Evolutionary conservation across 2,797 vertebrate species (phyloP).

Genomic region (Enteromius treurensis): DNA sequence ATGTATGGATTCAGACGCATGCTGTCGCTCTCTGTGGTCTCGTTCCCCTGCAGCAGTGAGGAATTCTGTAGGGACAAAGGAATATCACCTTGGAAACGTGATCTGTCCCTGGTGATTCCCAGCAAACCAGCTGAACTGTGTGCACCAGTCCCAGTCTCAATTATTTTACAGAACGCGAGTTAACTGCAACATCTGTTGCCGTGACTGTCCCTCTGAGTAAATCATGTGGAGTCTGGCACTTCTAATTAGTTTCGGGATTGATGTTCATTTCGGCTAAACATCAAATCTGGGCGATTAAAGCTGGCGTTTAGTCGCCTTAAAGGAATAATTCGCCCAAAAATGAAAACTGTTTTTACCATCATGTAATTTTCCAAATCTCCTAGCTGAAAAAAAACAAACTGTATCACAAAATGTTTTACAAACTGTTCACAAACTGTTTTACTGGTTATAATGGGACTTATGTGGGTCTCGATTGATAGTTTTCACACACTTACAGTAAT

Average conservation of each 20-base stretch:
- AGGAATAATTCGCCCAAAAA: conserved; percentile 30
- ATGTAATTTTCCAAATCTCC: too few species aligned
- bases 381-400: too few species aligned
- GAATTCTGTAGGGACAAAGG: conserved; percentile 74
- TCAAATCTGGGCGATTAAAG: conserved; percentile 35
- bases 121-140: conserved; percentile 30
- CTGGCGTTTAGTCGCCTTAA: conserved; percentile 21
- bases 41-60: conserved; percentile 74
- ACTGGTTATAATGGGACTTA: neutral
- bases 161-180: conserved; percentile 68
- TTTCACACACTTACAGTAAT: neutral
- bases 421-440: neutral
- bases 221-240: conserved; percentile 54
- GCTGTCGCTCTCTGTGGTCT: conserved; percentile 70
- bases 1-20: conserved; percentile 81
- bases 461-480: neutral
- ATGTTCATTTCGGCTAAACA: conserved; percentile 50
- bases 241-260: conserved; percentile 53
- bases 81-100: conserved; percentile 51
- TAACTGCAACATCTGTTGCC: conserved; percentile 69
- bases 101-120: conserved; percentile 46
- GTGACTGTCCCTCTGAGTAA: conserved; percentile 56
- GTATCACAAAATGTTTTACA: neutral
- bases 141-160: conserved; percentile 40
- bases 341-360: neutral